phyloP scores from a whole-genome alignment of 2,797 vertebrate species.

The Poeciliopsis paucimaculata region DNA sequence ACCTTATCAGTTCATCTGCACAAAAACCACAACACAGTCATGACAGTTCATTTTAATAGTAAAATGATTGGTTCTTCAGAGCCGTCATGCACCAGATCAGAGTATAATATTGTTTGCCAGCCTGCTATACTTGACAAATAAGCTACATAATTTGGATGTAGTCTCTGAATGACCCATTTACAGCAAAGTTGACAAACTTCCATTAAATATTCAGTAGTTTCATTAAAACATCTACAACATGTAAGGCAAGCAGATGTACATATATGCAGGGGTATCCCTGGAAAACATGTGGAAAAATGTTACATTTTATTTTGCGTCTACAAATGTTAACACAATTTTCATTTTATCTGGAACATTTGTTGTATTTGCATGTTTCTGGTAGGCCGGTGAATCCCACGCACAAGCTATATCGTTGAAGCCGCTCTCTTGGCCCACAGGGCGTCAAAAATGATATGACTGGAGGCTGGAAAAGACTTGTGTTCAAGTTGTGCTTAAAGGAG shows the following conservation, averaged over 20 bases:
- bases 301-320: too few species aligned
- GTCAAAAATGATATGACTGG: too few species aligned
- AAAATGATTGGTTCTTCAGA: background rate
- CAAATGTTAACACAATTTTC: too few species aligned
- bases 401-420: too few species aligned
- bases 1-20: background rate
- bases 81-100: background rate
- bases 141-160: background rate
- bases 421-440: too few species aligned
- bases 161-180: background rate
- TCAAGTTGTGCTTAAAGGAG: too few species aligned
- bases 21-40: background rate
- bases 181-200: background rate
- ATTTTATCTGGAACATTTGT: too few species aligned
- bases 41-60: background rate
- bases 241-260: background rate
- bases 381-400: too few species aligned
- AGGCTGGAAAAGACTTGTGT: too few species aligned
- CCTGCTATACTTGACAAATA: background rate
- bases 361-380: too few species aligned
- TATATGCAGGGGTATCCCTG: background rate
- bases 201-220: background rate
- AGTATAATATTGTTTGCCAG: background rate
- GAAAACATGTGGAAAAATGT: background rate
- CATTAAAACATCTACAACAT: background rate